These are phyloP conservation scores for Microvelia longipes DNA, from an alignment of 1,140 invertebrate genomes.

Conservation along the genomic window DNA sequence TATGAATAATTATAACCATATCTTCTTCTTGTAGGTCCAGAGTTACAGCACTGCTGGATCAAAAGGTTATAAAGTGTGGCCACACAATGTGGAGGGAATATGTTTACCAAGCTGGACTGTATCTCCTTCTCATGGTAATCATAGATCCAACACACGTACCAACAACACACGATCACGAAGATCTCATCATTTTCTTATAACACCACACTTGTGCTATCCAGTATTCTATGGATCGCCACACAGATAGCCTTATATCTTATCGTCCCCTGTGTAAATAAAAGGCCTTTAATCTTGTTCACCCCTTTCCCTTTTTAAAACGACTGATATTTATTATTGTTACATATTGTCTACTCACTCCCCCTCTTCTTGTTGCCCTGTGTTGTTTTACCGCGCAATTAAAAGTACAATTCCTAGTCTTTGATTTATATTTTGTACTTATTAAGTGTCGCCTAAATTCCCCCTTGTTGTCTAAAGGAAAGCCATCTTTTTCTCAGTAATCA, in stretches of 20 bases:
- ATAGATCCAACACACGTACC: neutral
- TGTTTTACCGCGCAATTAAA: too few species aligned
- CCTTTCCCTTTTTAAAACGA: neutral
- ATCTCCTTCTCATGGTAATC: neutral
- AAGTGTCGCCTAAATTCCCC: neutral
- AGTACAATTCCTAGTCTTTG: neutral
- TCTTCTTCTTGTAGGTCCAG: neutral
- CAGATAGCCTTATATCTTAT: neutral
- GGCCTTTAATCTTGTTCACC: neutral
- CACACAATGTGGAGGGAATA: neutral
- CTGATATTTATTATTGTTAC: too few species aligned
- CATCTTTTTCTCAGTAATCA: neutral
- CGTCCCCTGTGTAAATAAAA: neutral
- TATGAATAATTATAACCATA: neutral
- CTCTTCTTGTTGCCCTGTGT: neutral
- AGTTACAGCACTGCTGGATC: neutral
- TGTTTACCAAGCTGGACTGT: neutral
- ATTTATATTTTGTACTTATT: neutral
- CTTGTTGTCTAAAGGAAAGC: neutral
- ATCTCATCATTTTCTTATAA: neutral
- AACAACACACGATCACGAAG: neutral
- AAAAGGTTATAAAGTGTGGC: neutral
- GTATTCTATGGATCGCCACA: neutral
- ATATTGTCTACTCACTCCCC: neutral
- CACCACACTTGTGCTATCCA: neutral